phyloP scores from a whole-genome alignment of 1,140 invertebrate species.

The Fopius arisanus region DNA sequence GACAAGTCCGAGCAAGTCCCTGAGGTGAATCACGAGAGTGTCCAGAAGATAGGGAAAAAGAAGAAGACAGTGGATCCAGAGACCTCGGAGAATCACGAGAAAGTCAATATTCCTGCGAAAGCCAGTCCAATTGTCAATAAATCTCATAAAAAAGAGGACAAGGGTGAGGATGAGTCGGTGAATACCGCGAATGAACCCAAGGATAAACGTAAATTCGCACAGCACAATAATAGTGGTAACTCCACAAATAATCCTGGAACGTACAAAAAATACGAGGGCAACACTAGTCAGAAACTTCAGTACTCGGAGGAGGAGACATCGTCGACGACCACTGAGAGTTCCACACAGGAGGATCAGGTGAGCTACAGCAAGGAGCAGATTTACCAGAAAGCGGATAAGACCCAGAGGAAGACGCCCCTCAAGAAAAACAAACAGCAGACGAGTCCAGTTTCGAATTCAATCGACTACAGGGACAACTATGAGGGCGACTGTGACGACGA shows the following conservation, averaged over 20 bases:
- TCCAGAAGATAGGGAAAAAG: constrained; percentile 36
- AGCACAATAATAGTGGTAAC: constrained; percentile 50
- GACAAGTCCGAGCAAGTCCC: constrained; percentile 33
- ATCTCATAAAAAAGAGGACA: constrained; percentile 45
- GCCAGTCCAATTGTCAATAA: constrained; percentile 35
- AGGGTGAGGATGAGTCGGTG: constrained; percentile 35
- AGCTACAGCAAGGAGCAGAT: constrained; percentile 41
- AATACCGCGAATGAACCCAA: constrained; percentile 35
- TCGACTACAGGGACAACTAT: constrained; percentile 62
- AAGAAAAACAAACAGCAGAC: constrained; percentile 56
- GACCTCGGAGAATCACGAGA: constrained; percentile 36
- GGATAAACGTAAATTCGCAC: constrained; percentile 35
- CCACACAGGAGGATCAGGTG: constrained; percentile 66
- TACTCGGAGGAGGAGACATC: constrained; percentile 74
- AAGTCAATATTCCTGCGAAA: constrained; percentile 35
- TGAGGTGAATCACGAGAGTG: neutral
- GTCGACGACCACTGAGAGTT: constrained; percentile 78
- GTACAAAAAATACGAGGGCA: constrained; percentile 56
- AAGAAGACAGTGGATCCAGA: constrained; percentile 7
- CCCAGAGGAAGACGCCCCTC: constrained; percentile 50
- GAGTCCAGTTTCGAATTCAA: constrained; percentile 41
- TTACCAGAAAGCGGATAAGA: constrained; percentile 56
- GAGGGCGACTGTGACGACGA: constrained; percentile 63
- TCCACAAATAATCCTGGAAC: constrained; percentile 48
- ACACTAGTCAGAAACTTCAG: constrained; percentile 55